Evolutionary conservation across 1,140 invertebrate species (phyloP), one percentile per base, ranked within the genome.

Genomic region (Littorina saxatilis): DNA sequence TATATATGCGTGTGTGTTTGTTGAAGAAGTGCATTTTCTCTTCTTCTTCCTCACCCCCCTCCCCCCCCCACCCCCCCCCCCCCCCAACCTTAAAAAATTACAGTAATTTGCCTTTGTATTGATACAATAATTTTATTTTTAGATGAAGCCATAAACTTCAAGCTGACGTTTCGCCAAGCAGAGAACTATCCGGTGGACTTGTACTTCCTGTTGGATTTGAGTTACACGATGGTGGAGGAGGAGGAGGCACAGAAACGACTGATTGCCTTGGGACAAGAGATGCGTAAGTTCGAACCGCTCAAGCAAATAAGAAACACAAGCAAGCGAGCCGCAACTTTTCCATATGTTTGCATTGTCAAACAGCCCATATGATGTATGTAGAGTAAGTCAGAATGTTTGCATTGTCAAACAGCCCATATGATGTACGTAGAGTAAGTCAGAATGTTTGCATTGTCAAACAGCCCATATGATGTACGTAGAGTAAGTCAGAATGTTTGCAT

Each of bases 141-240:
- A 92, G 91, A 91, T 82, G 87, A 89, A 27, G 88, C 90, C 0
- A 82, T 88, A 43, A 88, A 76, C n/a, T 89, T 91, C 73, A 87
- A 84, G 20, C 74, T 92, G 80, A 82, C 74, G 0, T 98, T 97
- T 91, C 94, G 96, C 0, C 96, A 97, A 93, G 97, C 97, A 39
- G 95, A 96, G 89, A 97, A 98, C 91, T 99, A 99, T 91, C 98
- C 98, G 0, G 96, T 99, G 7, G 98, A 99, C 94, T 93, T 99
- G 0, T 99, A 99, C 91, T 99, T 98, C 90, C 94, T 99, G 86
- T 98, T 99, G 97, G 98, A 99, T 91, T 93, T 98, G 73, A 98
- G 97, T 84, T 95, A 97, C 91, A 98, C 97, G 43, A 98, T 99
- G 97, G 95, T 96, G 88, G 55, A 77, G 35, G 96, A 97, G 87